A percentile compares a stretch with the other conserved stretches of the same genome.
Evolutionary conservation across 2,113 vertebrate genomes (phyloP).

Genomic region (Bambusicola thoracicus): DNA sequence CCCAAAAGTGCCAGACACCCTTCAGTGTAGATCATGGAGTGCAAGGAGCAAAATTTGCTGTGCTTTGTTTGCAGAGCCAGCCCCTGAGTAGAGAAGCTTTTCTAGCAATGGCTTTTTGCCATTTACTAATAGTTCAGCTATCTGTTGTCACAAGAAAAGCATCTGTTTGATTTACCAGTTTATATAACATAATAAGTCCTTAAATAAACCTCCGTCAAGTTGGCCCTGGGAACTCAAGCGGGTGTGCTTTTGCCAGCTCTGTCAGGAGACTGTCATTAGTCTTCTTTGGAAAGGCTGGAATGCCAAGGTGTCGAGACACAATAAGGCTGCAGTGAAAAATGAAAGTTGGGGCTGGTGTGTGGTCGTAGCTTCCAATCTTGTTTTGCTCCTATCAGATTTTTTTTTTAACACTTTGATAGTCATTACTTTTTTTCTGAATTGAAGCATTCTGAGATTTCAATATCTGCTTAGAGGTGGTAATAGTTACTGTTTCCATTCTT

Average conservation of each 20-base stretch:
- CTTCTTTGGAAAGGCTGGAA: slow-evolving; percentile 25
- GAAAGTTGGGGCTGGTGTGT: neutral
- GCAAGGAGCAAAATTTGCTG: neutral
- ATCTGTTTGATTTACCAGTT: slow-evolving; percentile 70
- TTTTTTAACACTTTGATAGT: neutral
- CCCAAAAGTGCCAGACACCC: neutral
- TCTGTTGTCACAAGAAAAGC: slow-evolving; percentile 63
- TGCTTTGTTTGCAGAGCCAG: slow-evolving; percentile 6
- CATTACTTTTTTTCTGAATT: neutral
- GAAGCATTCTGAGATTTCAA: slow-evolving; percentile 18
- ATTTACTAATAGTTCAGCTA: slow-evolving; percentile 59
- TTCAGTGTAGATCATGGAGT: neutral
- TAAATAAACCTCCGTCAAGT: slow-evolving; percentile 59
- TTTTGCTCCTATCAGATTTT: slow-evolving; percentile 3
- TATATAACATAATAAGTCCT: slow-evolving; percentile 61
- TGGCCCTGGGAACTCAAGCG: slow-evolving; percentile 46
- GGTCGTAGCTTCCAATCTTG: neutral
- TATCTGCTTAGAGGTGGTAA: neutral
- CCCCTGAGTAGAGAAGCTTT: slow-evolving; percentile 13
- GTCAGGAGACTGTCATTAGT: slow-evolving; percentile 40
- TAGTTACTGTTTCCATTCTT: slow-evolving; percentile 4
- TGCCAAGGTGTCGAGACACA: slow-evolving; percentile 29
- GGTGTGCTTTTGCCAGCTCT: neutral
- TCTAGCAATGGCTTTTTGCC: slow-evolving; percentile 20
- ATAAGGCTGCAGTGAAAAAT: neutral